Conservation (phyloP, 2,888 invertebrate genomes). For the Rotaria sp. region DNA sequence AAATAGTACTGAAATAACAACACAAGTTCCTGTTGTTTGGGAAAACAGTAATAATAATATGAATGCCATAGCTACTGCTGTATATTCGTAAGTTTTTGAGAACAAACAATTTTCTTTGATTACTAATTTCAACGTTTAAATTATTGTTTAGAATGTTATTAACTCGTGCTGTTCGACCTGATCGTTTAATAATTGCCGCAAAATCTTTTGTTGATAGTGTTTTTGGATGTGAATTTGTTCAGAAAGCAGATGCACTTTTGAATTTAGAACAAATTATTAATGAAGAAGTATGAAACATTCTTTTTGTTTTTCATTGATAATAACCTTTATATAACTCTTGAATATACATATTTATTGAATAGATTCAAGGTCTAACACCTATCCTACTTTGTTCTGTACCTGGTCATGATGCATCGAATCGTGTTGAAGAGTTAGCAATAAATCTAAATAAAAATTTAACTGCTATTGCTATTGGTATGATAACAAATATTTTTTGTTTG, state of each 20-base stretch:
- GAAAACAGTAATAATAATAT: background rate
- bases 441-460: slow-evolving; percentile 85
- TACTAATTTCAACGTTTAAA: background rate
- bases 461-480: slow-evolving; percentile 79
- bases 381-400: slow-evolving; percentile 86
- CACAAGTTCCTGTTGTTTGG: background rate
- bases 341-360: background rate
- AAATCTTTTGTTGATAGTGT: slow-evolving; percentile 75
- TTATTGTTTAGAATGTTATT: slow-evolving; percentile 75
- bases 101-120: too few relatives aligned
- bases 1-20: background rate
- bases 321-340: slow-evolving; percentile 32
- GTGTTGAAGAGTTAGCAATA: slow-evolving; percentile 92
- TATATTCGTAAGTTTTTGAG: background rate
- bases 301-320: slow-evolving; percentile 40
- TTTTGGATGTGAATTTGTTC: slow-evolving; percentile 74
- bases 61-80: background rate
- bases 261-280: slow-evolving; percentile 81
- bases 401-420: slow-evolving; percentile 90
- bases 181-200: slow-evolving; percentile 83
- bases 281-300: slow-evolving; percentile 61
- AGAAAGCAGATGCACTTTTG: slow-evolving; percentile 77
- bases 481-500: background rate
- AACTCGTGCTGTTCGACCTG: slow-evolving; percentile 80
- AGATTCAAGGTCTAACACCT: slow-evolving; percentile 62